Base-by-base conservation (phyloP, 2,888 invertebrate genomes). In the Ochropacha duplaris region DNA sequence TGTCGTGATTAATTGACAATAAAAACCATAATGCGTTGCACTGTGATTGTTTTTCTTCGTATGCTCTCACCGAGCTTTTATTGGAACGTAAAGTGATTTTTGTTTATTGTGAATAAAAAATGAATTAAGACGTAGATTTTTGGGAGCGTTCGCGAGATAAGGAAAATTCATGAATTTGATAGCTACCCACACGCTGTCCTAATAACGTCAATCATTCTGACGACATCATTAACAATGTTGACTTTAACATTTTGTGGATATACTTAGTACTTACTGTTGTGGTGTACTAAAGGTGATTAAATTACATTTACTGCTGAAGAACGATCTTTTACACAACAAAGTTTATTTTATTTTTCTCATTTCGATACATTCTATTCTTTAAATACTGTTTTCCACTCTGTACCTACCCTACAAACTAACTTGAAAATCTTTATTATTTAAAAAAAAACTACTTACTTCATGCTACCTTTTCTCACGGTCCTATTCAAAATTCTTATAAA, bases 61-160 rank as follows among this genome's bases (percentile, higher is more conserved):
- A 79, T 72, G 65, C 68, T 74, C 71, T 62, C 72, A 60, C 58
- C 55, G 57, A 62, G 66, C 62, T 84, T 85, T 90, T 87, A 88
- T 86, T 82, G 83, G 78, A 71, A 78, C 79, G 81, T 86, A 83
- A 88, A 88, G 71, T 78, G 77, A 65, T 72, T 78, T 87, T 83
- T 83, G 86, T 88, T 89, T 86, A 88, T 86, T 80, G 77, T 74
- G 82, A 81, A 79, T 82, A 80, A 76, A 84, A 88, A 78, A 78
- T 77, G 79, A 79, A 81, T 82, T 73, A 74, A 72, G 39, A 54
- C 31, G 54, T 39, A 56, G 52, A 34, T 12, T 50, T 36, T 22
- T 54, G 50, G 50, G 36, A 24, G 39, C 14, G 50, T 22, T 52
- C 31, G 31, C 19, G 24, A 8, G 44, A 44, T 44, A 44, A 44